phyloP scores from a whole-genome alignment of 1,140 invertebrate species.

The Papilio polytes region DNA sequence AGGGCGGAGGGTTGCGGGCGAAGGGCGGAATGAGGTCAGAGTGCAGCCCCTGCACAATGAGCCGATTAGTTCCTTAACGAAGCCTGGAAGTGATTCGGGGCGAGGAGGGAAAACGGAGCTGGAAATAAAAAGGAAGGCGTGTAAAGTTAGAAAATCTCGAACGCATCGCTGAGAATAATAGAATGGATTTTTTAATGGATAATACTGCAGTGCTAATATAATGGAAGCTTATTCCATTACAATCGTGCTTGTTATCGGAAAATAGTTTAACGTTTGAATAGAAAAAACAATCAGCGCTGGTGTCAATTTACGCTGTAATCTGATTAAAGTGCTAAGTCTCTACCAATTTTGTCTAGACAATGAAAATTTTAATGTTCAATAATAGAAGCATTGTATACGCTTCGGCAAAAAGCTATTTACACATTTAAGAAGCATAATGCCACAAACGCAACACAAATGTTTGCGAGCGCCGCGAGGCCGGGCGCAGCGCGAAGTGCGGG shows the following conservation, averaged over 20 bases:
- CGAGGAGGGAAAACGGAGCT: constrained; percentile 43
- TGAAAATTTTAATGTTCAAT: neutral
- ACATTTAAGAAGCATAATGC: constrained; percentile 37
- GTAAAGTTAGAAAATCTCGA: constrained; percentile 56
- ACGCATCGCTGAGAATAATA: constrained; percentile 49
- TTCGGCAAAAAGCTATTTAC: constrained; percentile 28
- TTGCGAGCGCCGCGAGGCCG: constrained; percentile 36
- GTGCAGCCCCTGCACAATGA: constrained; percentile 64
- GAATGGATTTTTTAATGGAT: constrained; percentile 43
- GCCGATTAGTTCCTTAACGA: constrained; percentile 69
- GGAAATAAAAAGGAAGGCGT: constrained; percentile 54
- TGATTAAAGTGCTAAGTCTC: neutral
- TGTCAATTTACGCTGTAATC: neutral
- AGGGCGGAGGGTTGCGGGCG: constrained; percentile 42
- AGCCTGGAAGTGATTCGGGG: constrained; percentile 54
- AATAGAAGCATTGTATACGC: neutral
- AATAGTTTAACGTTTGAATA: neutral
- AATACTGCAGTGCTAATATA: constrained; percentile 9
- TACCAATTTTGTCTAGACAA: neutral
- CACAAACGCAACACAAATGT: constrained; percentile 43
- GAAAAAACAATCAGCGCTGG: too few relatives aligned
- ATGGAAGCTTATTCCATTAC: neutral
- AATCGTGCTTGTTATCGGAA: neutral
- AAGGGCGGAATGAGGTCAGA: constrained; percentile 54
- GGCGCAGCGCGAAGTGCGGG: neutral